Evolutionary conservation across 2,888 invertebrate genomes (phyloP).

Genomic region (Blera fallax): DNA sequence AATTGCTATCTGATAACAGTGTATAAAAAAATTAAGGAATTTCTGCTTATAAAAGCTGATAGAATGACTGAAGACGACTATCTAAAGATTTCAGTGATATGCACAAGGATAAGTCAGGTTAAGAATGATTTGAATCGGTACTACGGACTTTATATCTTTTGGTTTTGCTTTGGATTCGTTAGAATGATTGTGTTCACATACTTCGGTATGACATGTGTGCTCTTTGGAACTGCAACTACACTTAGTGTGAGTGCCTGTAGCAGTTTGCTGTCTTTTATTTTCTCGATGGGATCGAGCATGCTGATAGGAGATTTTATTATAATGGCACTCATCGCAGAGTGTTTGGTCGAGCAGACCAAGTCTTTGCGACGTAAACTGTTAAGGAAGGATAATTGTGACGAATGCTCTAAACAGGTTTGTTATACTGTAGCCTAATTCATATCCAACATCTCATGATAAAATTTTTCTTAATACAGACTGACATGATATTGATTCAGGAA

Average conservation of each 20-base stretch:
- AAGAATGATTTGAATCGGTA: not conserved
- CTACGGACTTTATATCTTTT: not conserved
- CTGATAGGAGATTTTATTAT: not conserved
- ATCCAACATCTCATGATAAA: not conserved
- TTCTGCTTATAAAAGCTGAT: not conserved
- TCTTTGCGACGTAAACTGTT: not conserved
- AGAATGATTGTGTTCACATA: not conserved
- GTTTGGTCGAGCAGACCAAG: not conserved
- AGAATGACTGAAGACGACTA: not conserved
- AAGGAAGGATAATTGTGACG: not conserved
- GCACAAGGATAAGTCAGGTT: not conserved
- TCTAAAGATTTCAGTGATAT: not conserved
- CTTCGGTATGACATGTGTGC: not conserved
- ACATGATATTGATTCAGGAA: not conserved
- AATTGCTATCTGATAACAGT: not conserved
- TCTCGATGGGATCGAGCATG: not conserved
- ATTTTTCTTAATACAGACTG: not conserved
- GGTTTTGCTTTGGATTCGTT: not conserved
- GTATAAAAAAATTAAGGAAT: not conserved
- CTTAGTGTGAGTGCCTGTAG: not conserved
- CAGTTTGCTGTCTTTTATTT: not conserved
- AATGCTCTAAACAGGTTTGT: not conserved
- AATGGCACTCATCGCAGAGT: not conserved
- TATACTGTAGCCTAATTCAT: not conserved
- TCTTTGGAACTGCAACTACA: not conserved